Evolutionary conservation across 2,888 invertebrate genomes (phyloP).

Genomic region (Andrena flavipes): DNA sequence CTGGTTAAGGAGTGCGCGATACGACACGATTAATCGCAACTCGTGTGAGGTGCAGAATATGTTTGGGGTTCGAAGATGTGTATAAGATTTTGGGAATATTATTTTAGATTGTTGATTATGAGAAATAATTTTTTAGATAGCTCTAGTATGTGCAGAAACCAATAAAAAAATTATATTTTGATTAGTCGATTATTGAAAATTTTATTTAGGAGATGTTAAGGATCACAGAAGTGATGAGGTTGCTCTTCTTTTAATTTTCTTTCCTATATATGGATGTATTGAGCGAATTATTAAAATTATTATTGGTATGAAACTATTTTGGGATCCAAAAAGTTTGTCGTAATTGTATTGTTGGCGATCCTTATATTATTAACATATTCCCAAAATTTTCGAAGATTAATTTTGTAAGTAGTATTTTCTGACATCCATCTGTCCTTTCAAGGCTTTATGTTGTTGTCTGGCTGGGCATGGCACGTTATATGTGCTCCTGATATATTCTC

Average conservation of each 20-base stretch:
- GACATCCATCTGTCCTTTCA: slow-evolving; percentile 10
- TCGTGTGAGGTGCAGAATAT: neutral
- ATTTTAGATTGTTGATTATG: neutral
- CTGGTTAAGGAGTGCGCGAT: neutral
- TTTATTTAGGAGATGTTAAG: no score
- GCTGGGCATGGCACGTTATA: slow-evolving; percentile 96
- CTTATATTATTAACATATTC: no score
- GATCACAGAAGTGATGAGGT: no score
- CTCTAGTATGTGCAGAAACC: neutral
- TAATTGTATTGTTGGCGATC: no score
- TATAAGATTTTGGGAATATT: neutral
- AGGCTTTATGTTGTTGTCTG: slow-evolving; percentile 93
- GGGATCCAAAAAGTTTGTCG: no score
- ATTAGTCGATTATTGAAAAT: no score
- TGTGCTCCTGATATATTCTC: slow-evolving; percentile 95
- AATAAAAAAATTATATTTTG: no score
- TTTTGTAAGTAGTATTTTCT: no score
- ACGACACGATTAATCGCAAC: neutral
- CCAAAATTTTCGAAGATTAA: no score
- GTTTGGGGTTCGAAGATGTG: neutral
- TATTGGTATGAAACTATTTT: neutral
- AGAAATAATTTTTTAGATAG: neutral
- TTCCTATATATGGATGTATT: no score
- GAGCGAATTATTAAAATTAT: neutral
- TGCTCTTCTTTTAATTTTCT: no score